Evolutionary conservation across 2,113 vertebrate genomes (phyloP).

Genomic region (Terrapene triunguis): DNA sequence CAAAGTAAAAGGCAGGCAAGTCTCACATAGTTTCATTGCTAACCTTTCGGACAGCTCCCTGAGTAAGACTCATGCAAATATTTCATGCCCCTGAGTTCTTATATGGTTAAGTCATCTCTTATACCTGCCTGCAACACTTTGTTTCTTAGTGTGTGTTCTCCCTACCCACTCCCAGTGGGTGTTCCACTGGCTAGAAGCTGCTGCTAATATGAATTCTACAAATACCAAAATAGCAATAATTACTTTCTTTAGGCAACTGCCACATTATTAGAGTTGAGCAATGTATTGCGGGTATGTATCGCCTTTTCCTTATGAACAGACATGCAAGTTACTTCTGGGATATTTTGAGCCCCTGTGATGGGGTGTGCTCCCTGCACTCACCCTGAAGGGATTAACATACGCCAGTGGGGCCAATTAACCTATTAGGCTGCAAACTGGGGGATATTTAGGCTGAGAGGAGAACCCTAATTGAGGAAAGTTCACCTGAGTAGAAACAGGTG

Average conservation of each 20-base stretch:
- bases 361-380: neutral
- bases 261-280: neutral
- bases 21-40: constrained; percentile 33
- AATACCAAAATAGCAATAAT: neutral
- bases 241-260: neutral
- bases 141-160: constrained; percentile 54
- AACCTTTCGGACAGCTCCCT: constrained; percentile 17
- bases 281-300: neutral
- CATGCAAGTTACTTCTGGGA: neutral
- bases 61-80: constrained; percentile 9
- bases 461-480: no score
- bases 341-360: neutral
- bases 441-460: no score
- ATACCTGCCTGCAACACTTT: constrained; percentile 14
- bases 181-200: neutral
- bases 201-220: neutral
- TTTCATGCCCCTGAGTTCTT: constrained; percentile 26
- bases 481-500: no score
- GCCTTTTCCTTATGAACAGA: neutral
- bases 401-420: neutral
- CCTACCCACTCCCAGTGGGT: neutral
- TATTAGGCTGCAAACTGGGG: no score
- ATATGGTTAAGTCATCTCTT: constrained; percentile 45
- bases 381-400: neutral
- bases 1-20: neutral